Conservation (phyloP, 1,140 invertebrate species). For the Ceratoteleas bidentatus region DNA sequence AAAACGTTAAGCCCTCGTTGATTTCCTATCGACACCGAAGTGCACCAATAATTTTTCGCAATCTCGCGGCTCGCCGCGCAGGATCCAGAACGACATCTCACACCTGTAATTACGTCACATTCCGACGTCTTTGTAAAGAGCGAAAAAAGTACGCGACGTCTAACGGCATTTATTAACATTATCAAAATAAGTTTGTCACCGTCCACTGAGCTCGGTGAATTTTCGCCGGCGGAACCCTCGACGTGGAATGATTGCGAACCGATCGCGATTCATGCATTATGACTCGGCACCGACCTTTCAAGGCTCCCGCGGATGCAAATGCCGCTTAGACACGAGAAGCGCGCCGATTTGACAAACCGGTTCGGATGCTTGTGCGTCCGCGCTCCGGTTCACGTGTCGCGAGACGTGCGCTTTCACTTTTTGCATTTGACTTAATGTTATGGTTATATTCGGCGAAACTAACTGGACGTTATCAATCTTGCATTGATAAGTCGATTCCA, state of each 20-base stretch:
- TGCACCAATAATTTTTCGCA: too few relatives aligned
- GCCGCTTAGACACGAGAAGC: constrained; percentile 7
- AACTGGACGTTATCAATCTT: constrained; percentile 8
- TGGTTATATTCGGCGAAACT: background rate
- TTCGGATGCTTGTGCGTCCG: constrained; percentile 7
- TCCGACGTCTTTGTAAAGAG: constrained; percentile 1
- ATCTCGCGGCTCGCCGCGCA: too few relatives aligned
- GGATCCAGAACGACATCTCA: too few relatives aligned
- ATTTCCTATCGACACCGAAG: too few relatives aligned
- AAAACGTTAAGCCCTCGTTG: too few relatives aligned
- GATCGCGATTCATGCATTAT: constrained; percentile 27
- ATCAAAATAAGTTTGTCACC: constrained; percentile 46
- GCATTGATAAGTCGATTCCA: background rate
- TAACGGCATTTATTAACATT: constrained; percentile 25
- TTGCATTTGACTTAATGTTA: constrained; percentile 13
- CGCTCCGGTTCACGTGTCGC: background rate
- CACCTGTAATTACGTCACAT: background rate
- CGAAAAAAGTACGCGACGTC: background rate
- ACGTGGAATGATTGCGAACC: constrained; percentile 15
- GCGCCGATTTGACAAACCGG: constrained; percentile 18
- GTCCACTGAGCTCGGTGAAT: constrained; percentile 36
- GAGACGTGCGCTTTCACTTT: constrained; percentile 26
- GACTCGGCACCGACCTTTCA: constrained; percentile 29
- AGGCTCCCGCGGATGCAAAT: constrained; percentile 31
- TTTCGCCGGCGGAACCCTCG: constrained; percentile 19